These are phyloP conservation scores for Zophobas atratus DNA, from an alignment of 1,140 invertebrate genomes.

Conservation along the genomic window DNA sequence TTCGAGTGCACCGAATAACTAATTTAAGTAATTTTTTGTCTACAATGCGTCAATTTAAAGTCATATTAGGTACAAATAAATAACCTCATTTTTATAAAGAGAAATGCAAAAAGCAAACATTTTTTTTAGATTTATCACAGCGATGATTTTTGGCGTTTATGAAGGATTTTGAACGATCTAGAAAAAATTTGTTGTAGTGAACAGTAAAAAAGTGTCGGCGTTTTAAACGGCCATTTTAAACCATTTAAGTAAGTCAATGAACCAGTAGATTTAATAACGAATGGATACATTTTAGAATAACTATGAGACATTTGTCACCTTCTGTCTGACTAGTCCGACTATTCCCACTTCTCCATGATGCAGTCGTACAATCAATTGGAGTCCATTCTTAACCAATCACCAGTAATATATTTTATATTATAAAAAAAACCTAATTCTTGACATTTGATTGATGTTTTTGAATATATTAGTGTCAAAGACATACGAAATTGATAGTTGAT, in stretches of 20 bases:
- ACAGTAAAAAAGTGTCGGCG: conserved; percentile 7
- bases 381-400: conserved; percentile 42
- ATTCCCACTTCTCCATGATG: conserved; percentile 14
- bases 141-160: too few species aligned
- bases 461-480: conserved; percentile 55
- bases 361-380: conserved; percentile 45
- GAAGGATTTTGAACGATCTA: too few species aligned
- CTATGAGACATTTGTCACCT: conserved; percentile 57
- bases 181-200: background rate
- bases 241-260: conserved; percentile 45
- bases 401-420: conserved; percentile 43
- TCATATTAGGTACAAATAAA: too few species aligned
- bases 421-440: conserved; percentile 29
- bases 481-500: conserved; percentile 51
- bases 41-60: too few species aligned
- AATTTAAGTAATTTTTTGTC: too few species aligned
- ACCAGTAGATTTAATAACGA: conserved; percentile 44
- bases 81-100: too few species aligned
- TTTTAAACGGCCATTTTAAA: conserved; percentile 15
- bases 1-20: too few species aligned
- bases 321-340: conserved; percentile 27
- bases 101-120: too few species aligned
- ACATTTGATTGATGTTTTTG: conserved; percentile 54
- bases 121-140: too few species aligned
- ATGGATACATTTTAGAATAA: conserved; percentile 45